phyloP scores from a whole-genome alignment of 1,140 invertebrate species.

The Sitodiplosis mosellana region DNA sequence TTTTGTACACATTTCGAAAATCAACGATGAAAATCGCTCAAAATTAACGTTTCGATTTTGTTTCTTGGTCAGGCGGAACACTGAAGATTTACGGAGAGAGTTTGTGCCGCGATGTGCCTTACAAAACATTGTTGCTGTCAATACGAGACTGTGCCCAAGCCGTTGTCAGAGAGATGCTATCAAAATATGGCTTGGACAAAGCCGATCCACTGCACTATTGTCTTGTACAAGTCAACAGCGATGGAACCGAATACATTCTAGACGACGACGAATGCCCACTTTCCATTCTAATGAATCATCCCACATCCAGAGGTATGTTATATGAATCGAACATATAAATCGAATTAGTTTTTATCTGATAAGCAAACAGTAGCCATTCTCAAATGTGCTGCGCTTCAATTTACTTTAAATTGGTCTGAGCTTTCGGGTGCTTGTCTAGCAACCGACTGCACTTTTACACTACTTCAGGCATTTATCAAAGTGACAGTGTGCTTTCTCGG shows the following conservation, averaged over 20 bases:
- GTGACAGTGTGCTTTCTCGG: too few species aligned
- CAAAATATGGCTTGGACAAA: constrained; percentile 87
- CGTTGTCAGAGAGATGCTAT: constrained; percentile 89
- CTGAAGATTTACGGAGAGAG: constrained; percentile 97
- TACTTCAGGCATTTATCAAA: too few species aligned
- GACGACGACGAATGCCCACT: constrained; percentile 95
- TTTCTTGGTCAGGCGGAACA: constrained; percentile 51
- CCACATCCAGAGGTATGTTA: constrained; percentile 61
- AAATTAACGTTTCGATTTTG: too few species aligned
- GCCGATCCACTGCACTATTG: constrained; percentile 82
- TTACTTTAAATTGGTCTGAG: too few species aligned
- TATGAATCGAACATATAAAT: neutral
- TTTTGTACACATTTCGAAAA: neutral
- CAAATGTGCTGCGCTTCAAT: too few species aligned
- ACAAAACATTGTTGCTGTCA: constrained; percentile 91
- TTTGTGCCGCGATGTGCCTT: constrained; percentile 89
- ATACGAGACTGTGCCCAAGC: constrained; percentile 78
- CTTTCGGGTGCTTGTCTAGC: too few species aligned
- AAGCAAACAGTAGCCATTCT: too few species aligned
- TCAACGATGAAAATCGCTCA: neutral
- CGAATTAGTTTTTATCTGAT: too few species aligned
- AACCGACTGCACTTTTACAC: too few species aligned
- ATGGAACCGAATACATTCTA: constrained; percentile 72
- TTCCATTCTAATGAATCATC: constrained; percentile 82
- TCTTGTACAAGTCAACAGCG: constrained; percentile 75